phyloP scores from a whole-genome alignment of 2,113 vertebrate species.

The Mastomys coucha region DNA sequence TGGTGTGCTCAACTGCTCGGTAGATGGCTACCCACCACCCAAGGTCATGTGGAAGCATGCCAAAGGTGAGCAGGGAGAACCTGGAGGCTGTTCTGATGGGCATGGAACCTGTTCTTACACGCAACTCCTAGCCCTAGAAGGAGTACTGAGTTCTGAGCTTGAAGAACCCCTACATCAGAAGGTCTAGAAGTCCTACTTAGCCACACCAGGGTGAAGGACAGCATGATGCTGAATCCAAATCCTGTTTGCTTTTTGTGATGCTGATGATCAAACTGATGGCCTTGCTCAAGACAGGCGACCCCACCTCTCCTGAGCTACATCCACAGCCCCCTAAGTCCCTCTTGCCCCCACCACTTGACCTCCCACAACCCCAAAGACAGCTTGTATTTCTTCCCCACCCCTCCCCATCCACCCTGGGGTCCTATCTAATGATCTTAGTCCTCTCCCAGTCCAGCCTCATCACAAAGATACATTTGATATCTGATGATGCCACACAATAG shows the following conservation, averaged over 20 bases:
- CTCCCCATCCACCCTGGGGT: not conserved
- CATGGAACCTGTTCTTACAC: not conserved
- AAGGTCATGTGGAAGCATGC: constrained; percentile 99
- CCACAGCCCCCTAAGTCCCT: not conserved
- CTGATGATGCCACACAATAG: not conserved
- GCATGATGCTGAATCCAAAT: not conserved
- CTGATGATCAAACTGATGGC: not conserved
- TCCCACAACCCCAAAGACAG: not conserved
- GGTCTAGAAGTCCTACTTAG: not conserved
- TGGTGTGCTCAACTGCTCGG: constrained; percentile 97
- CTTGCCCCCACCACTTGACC: not conserved
- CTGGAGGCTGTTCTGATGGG: not conserved
- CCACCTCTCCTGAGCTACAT: not conserved
- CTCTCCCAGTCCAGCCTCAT: not conserved
- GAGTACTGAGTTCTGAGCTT: not conserved
- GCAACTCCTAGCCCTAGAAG: not conserved
- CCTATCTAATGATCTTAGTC: not conserved
- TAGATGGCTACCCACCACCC: constrained; percentile 97
- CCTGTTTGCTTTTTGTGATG: not conserved
- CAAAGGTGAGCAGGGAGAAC: constrained; percentile 87
- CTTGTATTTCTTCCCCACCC: not conserved
- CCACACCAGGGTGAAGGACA: not conserved
- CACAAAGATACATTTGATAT: not conserved
- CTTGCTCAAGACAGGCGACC: not conserved
- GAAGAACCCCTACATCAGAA: too few relatives aligned